Conservation (phyloP, 2,113 vertebrate genomes). For the Falcunculus frontatus region DNA sequence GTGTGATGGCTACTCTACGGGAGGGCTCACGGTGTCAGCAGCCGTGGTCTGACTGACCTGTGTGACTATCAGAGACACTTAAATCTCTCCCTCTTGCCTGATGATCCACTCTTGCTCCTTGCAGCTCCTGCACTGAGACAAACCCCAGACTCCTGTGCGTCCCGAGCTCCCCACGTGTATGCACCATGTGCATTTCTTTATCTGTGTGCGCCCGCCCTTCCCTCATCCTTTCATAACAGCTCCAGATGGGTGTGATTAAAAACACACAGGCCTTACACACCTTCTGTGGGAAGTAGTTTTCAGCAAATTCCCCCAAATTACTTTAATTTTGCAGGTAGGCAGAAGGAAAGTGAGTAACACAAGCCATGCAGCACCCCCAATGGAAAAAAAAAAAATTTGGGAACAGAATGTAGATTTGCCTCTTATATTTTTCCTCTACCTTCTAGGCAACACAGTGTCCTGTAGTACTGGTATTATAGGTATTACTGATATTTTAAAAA, state of each 20-base stretch:
- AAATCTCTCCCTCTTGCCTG: not conserved
- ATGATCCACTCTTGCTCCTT: not conserved
- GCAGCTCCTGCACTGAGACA: not conserved
- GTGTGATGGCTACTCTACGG: not conserved
- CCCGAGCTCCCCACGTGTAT: not conserved
- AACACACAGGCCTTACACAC: not conserved
- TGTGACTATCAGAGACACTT: not conserved
- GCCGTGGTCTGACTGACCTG: not conserved
- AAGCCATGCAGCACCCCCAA: not conserved
- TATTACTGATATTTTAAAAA: not conserved
- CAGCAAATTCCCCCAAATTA: not conserved
- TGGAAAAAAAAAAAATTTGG: not conserved
- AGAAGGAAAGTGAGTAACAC: not conserved
- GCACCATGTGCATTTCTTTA: not conserved
- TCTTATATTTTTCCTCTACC: not conserved
- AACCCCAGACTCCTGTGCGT: not conserved
- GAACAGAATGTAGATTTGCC: not conserved
- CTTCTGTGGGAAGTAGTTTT: constrained; percentile 10
- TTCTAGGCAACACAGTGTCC: not conserved
- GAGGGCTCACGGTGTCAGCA: not conserved
- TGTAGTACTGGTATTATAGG: not conserved
- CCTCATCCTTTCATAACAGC: not conserved
- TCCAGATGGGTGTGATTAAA: not conserved
- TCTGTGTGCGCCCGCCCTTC: rapidly evolving
- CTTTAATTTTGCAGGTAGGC: constrained; percentile 16